Evolutionary conservation across 2,888 invertebrate species (phyloP).

Genomic region (Ichneumoninae sp.): DNA sequence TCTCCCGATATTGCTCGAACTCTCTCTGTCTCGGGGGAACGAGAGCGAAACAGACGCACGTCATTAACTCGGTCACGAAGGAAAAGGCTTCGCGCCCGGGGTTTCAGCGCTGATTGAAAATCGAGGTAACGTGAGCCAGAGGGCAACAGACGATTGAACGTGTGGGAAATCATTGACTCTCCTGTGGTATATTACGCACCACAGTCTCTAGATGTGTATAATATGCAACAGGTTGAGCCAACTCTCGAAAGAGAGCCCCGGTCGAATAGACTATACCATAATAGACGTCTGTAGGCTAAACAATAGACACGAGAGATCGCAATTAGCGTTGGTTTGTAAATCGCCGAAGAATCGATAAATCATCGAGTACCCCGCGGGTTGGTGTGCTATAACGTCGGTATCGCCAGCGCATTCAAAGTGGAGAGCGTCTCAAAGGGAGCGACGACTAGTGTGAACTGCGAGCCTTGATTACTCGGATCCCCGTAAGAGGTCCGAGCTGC

Average conservation of each 20-base stretch:
- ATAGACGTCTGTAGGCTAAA: constrained; percentile 48
- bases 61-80: constrained; percentile 66
- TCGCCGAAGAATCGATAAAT: constrained; percentile 61
- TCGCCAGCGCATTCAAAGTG: constrained; percentile 9
- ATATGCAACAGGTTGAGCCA: constrained; percentile 43
- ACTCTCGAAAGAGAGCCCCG: constrained; percentile 24
- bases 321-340: constrained; percentile 63
- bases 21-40: constrained; percentile 20
- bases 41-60: constrained; percentile 48
- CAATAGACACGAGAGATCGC: constrained; percentile 66
- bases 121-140: constrained; percentile 60
- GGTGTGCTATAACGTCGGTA: constrained; percentile 27
- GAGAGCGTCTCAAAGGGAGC: constrained; percentile 28
- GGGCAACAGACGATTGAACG: constrained; percentile 31
- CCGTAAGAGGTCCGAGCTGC: background rate
- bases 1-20: constrained; percentile 17
- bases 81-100: constrained; percentile 57
- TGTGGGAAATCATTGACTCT: constrained; percentile 58
- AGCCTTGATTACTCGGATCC: constrained; percentile 46
- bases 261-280: constrained; percentile 48
- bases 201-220: constrained; percentile 17
- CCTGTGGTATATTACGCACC: constrained; percentile 40
- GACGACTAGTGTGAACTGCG: constrained; percentile 41
- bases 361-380: constrained; percentile 51
- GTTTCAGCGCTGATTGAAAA: constrained; percentile 63